A percentile compares a stretch with the other conserved stretches of the same genome.
Conservation (phyloP, 2,888 invertebrate genomes). For the Dendrolimus pini region DNA sequence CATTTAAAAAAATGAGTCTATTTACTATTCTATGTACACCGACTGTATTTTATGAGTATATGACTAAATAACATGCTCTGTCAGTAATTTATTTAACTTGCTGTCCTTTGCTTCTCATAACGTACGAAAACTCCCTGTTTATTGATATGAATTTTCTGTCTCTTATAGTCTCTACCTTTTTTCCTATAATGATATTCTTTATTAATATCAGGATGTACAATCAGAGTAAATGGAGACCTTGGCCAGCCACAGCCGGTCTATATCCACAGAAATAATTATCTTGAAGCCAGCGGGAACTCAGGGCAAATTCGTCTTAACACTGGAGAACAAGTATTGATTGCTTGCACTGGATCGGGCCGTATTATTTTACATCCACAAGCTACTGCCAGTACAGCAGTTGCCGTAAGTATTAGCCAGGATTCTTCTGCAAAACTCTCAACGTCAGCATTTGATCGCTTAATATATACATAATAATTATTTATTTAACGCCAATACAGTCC, state of each 20-base stretch:
- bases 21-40: too few species aligned
- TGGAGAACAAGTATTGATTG: slow-evolving; percentile 46
- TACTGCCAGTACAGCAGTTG: slow-evolving; percentile 28
- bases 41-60: too few species aligned
- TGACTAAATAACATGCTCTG: too few species aligned
- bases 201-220: slow-evolving; percentile 46
- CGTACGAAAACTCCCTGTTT: too few species aligned
- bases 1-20: too few species aligned
- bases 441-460: too few species aligned
- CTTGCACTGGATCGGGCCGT: slow-evolving; percentile 50
- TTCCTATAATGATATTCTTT: neutral
- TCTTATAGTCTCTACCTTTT: neutral
- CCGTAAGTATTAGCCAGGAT: slow-evolving; percentile 27
- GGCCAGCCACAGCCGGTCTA: slow-evolving; percentile 78
- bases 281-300: slow-evolving; percentile 43
- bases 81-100: too few species aligned
- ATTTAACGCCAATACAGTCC: too few species aligned
- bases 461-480: too few species aligned
- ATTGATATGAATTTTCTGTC: too few species aligned
- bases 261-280: slow-evolving; percentile 51
- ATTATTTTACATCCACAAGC: slow-evolving; percentile 45
- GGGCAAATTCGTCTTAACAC: slow-evolving; percentile 40
- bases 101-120: too few species aligned
- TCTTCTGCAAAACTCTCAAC: too few species aligned
- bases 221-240: slow-evolving; percentile 67